These are phyloP conservation scores for Unio delphinus DNA, from an alignment of 2,888 invertebrate species.

Conservation along the genomic window DNA sequence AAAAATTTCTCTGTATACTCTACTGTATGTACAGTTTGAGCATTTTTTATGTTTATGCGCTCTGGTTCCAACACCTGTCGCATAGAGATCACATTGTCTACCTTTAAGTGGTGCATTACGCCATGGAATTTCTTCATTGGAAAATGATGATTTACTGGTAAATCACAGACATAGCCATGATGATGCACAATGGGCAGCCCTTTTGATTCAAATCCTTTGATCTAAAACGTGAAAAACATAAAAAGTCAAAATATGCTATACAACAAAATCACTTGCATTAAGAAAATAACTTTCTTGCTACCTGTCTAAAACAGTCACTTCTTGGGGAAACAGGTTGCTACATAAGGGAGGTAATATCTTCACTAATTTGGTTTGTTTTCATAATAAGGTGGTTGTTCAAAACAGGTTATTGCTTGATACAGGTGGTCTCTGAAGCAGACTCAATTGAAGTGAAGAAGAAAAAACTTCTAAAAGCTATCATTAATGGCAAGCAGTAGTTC, in stretches of 20 bases:
- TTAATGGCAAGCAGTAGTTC: too few relatives aligned
- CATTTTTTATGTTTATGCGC: slow-evolving; percentile 13
- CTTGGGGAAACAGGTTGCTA: too few relatives aligned
- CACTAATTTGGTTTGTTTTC: too few relatives aligned
- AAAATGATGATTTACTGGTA: slow-evolving; percentile 47
- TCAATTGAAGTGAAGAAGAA: too few relatives aligned
- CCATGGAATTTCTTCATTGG: slow-evolving; percentile 56
- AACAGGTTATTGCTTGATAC: too few relatives aligned
- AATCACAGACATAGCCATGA: slow-evolving; percentile 48
- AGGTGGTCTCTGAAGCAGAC: too few relatives aligned
- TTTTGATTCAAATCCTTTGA: slow-evolving; percentile 20
- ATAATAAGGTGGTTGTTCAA: too few relatives aligned
- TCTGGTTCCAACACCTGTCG: slow-evolving; percentile 42
- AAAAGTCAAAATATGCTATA: too few relatives aligned
- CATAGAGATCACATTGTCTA: slow-evolving; percentile 44
- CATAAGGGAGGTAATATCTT: too few relatives aligned
- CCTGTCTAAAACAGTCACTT: too few relatives aligned
- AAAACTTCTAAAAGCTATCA: too few relatives aligned
- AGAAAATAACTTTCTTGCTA: neutral
- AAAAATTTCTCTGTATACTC: slow-evolving; percentile 59
- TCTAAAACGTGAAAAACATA: slow-evolving; percentile 11
- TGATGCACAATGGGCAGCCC: slow-evolving; percentile 52
- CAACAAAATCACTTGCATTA: too few relatives aligned
- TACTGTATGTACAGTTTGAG: slow-evolving; percentile 29
- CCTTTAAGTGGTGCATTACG: slow-evolving; percentile 36